phyloP scores from a whole-genome alignment of 30 jellyfish, hydroid and myxozoan species.

The Haliclystus octoradiatus region DNA sequence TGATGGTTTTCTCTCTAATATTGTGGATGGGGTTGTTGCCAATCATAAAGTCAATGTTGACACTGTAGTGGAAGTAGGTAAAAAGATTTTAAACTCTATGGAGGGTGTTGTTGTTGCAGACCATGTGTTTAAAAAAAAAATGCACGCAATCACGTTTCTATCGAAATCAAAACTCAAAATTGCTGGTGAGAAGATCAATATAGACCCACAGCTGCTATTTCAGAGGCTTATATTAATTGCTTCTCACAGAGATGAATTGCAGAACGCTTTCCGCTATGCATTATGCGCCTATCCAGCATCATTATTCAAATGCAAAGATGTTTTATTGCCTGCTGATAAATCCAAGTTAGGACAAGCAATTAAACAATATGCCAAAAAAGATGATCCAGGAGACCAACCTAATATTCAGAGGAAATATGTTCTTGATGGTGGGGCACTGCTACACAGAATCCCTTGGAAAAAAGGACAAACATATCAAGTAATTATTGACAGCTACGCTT shows the following conservation, averaged over 20 bases:
- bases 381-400: not conserved
- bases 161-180: constrained; percentile 7
- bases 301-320: constrained; percentile 3
- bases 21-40: constrained; percentile 28
- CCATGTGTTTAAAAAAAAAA: constrained; percentile 7
- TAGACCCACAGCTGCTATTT: constrained; percentile 30
- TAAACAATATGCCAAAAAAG: constrained; percentile 1
- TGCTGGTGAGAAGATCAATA: constrained; percentile 22
- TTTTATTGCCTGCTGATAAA: constrained; percentile 14
- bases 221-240: constrained; percentile 15
- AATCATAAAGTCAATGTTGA: constrained; percentile 17
- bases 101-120: constrained; percentile 1
- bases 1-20: constrained; percentile 10
- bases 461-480: constrained; percentile 15
- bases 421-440: constrained; percentile 46
- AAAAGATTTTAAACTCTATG: constrained; percentile 1
- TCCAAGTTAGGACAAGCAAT: constrained; percentile 15
- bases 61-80: constrained; percentile 1
- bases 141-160: constrained; percentile 10
- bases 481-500: constrained; percentile 6
- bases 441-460: constrained; percentile 30
- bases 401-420: no score
- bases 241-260: not conserved
- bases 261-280: constrained; percentile 6
- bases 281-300: constrained; percentile 25